Conservation (phyloP, 2,113 vertebrate species). For the Vombatus ursinus region DNA sequence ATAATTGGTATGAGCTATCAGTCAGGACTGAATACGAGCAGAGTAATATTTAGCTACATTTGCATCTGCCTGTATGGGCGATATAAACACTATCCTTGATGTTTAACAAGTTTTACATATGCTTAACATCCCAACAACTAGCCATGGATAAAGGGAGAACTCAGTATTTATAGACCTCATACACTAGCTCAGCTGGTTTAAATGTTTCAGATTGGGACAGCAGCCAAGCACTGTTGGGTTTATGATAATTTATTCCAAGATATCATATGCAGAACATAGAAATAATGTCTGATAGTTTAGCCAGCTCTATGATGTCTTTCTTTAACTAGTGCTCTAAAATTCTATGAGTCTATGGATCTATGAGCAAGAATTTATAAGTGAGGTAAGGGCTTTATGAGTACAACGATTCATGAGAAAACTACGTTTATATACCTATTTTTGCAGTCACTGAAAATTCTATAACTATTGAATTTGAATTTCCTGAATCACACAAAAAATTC, state of each 20-base stretch:
- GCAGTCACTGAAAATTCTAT: background rate
- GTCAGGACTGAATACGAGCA: background rate
- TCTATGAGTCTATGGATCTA: constrained; percentile 9
- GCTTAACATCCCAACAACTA: background rate
- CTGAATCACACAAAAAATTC: background rate
- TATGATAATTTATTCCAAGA: constrained; percentile 50
- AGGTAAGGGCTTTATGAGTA: constrained; percentile 13
- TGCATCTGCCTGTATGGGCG: background rate
- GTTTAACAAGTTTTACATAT: constrained; percentile 32
- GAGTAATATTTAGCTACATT: background rate
- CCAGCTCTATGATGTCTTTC: constrained; percentile 42
- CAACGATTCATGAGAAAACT: constrained; percentile 15
- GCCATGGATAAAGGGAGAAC: constrained; percentile 12
- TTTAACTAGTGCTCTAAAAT: constrained; percentile 39
- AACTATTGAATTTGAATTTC: background rate
- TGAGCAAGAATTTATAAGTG: background rate
- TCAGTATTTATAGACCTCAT: constrained; percentile 31
- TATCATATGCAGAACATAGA: constrained; percentile 38
- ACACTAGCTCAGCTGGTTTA: constrained; percentile 48
- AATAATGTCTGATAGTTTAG: constrained; percentile 45
- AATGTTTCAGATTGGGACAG: constrained; percentile 48
- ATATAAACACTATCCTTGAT: constrained; percentile 7
- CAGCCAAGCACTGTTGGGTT: constrained; percentile 56
- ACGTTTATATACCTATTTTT: background rate
- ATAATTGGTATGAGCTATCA: background rate